Evolutionary conservation across 2,113 vertebrate species (phyloP).

Genomic region (Ibidorhyncha struthersii): DNA sequence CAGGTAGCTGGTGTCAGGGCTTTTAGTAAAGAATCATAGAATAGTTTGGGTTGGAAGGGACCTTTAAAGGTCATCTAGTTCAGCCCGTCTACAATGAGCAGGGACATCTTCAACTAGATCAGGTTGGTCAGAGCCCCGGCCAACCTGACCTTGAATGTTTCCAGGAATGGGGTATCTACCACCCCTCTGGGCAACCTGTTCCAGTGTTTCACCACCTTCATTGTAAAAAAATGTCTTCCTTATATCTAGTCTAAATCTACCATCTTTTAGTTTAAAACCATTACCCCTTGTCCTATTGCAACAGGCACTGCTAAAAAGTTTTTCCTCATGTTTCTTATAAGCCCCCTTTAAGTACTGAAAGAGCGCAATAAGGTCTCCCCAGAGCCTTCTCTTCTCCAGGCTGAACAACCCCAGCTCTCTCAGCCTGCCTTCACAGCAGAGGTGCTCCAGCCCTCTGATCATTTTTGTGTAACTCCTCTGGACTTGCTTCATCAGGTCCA

Average conservation of each 20-base stretch:
- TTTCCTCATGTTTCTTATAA: no score
- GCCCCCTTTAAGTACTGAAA: neutral
- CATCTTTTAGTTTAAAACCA: neutral
- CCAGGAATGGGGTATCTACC: neutral
- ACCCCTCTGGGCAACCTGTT: neutral
- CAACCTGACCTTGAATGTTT: neutral
- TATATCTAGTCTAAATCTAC: neutral
- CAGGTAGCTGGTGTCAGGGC: neutral
- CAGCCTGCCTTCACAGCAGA: neutral
- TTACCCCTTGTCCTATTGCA: neutral
- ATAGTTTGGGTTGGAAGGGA: neutral
- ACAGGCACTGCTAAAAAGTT: no score
- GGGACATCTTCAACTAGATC: neutral
- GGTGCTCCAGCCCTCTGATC: neutral
- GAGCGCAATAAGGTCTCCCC: neutral
- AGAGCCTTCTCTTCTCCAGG: neutral
- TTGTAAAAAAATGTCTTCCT: neutral
- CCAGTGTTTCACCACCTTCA: neutral
- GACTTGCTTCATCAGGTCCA: neutral
- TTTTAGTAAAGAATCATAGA: neutral
- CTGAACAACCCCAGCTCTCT: neutral
- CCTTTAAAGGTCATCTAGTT: neutral
- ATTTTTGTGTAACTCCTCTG: neutral
- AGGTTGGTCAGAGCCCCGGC: neutral
- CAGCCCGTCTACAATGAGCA: neutral